phyloP scores from a whole-genome alignment of 2,113 vertebrate genomes.

The Silurus meridionalis region DNA sequence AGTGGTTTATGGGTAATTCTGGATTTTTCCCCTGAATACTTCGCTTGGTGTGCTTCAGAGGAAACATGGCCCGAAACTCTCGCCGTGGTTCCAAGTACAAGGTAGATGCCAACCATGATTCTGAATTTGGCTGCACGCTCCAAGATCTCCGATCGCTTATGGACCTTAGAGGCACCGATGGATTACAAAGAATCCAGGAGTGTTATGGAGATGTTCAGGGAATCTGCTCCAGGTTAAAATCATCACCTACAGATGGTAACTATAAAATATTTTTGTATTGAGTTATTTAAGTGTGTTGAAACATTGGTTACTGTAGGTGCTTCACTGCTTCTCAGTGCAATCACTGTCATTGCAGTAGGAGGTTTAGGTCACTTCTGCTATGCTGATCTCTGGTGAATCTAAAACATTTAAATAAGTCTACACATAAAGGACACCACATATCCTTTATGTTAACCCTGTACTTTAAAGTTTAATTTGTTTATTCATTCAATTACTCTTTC shows the following conservation, averaged over 20 bases:
- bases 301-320: not conserved
- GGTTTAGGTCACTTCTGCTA: not conserved
- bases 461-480: conserved; percentile 1
- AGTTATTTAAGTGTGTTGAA: not conserved
- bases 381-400: not conserved
- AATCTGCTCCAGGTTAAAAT: conserved; percentile 90
- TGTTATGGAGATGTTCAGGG: conserved; percentile 86
- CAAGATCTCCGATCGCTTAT: conserved; percentile 88
- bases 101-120: conserved; percentile 82
- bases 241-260: conserved; percentile 90
- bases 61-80: conserved; percentile 91
- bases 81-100: conserved; percentile 83
- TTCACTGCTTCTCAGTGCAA: not conserved
- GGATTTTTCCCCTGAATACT: conserved; percentile 66
- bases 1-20: conserved; percentile 72
- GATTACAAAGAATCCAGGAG: conserved; percentile 84
- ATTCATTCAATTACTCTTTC: not conserved
- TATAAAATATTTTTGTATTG: conserved; percentile 6
- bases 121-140: conserved; percentile 85
- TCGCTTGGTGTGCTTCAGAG: conserved; percentile 64
- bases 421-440: not conserved
- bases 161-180: conserved; percentile 88
- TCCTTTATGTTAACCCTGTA: not conserved
- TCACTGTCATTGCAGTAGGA: not conserved
- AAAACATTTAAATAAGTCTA: not conserved